Conservation (phyloP, 1,140 invertebrate genomes). For the Procambarus clarkii region DNA sequence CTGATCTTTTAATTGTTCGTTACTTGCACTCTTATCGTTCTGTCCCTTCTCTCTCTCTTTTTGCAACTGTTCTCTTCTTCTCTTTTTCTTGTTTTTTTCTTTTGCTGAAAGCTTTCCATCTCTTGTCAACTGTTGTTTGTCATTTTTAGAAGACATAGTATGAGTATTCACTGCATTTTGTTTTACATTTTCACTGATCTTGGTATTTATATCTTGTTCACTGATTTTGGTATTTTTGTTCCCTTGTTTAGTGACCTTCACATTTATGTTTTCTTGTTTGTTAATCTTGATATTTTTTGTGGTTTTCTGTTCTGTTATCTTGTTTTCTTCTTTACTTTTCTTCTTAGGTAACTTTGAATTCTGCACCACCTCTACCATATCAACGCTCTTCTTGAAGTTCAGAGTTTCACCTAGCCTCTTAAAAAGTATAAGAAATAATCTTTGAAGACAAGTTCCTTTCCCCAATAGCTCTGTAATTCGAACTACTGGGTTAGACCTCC, state of each 20-base stretch:
- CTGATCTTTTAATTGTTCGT: neutral
- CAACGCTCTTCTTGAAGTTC: neutral
- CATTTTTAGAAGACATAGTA: too few relatives aligned
- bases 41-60: neutral
- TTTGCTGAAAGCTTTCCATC: neutral
- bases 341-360: neutral
- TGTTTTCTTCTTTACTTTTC: neutral
- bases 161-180: too few relatives aligned
- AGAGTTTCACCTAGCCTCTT: neutral
- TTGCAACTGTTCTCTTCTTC: neutral
- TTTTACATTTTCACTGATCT: too few relatives aligned
- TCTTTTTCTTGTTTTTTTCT: neutral
- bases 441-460: slow-evolving; percentile 45
- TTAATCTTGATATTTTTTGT: neutral
- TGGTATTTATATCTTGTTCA: too few relatives aligned
- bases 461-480: slow-evolving; percentile 22
- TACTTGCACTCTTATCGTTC: neutral
- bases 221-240: too few relatives aligned
- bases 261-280: too few relatives aligned
- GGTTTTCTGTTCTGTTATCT: neutral
- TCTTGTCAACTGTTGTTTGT: neutral
- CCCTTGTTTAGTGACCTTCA: too few relatives aligned
- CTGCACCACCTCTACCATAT: slow-evolving; percentile 5
- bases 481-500: neutral
- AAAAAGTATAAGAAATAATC: slow-evolving; percentile 37